A percentile compares a stretch with the other conserved stretches of the same genome.
These are phyloP conservation scores for Falco rusticolus DNA, from an alignment of 2,797 vertebrate species.

Conservation along the genomic window DNA sequence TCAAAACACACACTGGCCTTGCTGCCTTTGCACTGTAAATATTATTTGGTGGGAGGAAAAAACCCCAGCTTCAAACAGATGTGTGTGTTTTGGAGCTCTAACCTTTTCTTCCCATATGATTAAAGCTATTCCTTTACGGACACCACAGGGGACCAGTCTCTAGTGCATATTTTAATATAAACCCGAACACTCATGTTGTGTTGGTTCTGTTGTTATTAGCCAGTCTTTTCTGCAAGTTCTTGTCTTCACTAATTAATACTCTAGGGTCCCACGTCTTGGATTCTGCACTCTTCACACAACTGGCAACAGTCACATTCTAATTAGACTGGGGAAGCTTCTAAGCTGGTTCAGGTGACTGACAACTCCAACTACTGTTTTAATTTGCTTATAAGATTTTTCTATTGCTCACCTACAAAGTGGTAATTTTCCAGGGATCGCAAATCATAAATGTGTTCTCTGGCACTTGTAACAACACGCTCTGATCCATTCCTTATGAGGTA, in stretches of 20 bases:
- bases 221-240: conserved; percentile 87
- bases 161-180: conserved; percentile 88
- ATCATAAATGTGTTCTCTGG: conserved; percentile 99
- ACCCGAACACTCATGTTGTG: conserved; percentile 86
- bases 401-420: conserved; percentile 95
- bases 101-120: conserved; percentile 88
- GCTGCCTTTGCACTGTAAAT: conserved; percentile 84
- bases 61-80: conserved; percentile 83
- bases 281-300: conserved; percentile 85
- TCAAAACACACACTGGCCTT: conserved; percentile 82
- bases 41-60: conserved; percentile 81
- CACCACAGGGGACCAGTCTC: conserved; percentile 86
- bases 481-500: conserved; percentile 99
- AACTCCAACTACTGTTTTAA: conserved; percentile 86
- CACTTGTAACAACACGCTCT: conserved; percentile 97
- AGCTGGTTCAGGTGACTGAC: conserved; percentile 80
- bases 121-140: conserved; percentile 86
- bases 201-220: conserved; percentile 90
- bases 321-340: conserved; percentile 84
- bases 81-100: conserved; percentile 86
- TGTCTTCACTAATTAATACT: conserved; percentile 89
- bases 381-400: conserved; percentile 84
- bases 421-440: conserved; percentile 98
- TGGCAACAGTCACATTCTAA: conserved; percentile 87
- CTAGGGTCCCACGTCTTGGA: conserved; percentile 85